Evolutionary conservation across 2,888 invertebrate species (phyloP), one percentile per base, ranked within the genome.

Genomic region (Lasius fuliginosus): DNA sequence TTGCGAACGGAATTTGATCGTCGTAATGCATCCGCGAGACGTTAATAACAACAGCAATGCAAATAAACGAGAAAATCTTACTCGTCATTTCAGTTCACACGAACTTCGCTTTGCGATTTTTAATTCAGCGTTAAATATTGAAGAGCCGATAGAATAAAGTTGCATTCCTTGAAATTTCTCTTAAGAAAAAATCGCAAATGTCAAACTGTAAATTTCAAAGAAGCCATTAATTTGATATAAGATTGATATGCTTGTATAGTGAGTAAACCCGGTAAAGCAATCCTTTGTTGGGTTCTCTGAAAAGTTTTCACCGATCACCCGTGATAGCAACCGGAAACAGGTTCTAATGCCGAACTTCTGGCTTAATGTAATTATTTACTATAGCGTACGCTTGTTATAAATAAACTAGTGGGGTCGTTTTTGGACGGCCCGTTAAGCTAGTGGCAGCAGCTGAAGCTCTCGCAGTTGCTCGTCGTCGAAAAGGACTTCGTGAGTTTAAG

Each of bases 341-440:
- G 12, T 12, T 46, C 12, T 15, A n/a, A 46, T n/a, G 60, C 33
- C 46, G 15, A 73, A 81, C 46, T 81, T 73, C 5, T 27, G 23
- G 18, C 15, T 30, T 30, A 23, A 56, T 8, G 46, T 36, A 73
- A 81, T 81, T 81, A 81, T 81, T 81, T 81, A 36, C 33, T 36
- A 12, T 46, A 60, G 46, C 36, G 12, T 46, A 23, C 23, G 58
- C 46, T 69, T 60, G 46, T 4, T 77, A 46, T 81, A 81, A 81
- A 81, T 81, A 81, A 81, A 73, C 73, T 81, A 81, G 79, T 36
- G 9, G 69, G 30, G 40, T 68, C 68, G 79, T 73, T 81, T 81
- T 81, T 73, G 79, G 73, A 81, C 27, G 36, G 5, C 46, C 27
- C 27, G 71, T 73, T 73, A 81, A 79, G 73, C 5, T 36, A 36